Base-by-base conservation (phyloP, 30 jellyfish, hydroid and myxozoan genomes). In the Rhopilema esculentum region DNA sequence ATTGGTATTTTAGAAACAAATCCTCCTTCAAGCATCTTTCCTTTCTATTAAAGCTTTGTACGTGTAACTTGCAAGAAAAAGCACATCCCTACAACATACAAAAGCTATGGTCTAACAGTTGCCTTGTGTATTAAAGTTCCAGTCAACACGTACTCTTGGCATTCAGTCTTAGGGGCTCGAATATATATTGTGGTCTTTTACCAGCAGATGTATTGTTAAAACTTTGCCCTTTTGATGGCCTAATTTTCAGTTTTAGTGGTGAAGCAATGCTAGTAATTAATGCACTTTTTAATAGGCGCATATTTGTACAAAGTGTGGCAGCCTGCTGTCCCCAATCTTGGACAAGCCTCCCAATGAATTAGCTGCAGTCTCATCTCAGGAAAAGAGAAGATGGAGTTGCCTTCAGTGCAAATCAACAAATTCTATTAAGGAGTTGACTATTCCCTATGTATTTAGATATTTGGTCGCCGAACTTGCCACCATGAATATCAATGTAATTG, bases 391-490 rank as follows among this genome's bases (percentile, higher is more conserved):
- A 69, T 96, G 97, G 97, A 40, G 83, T 19, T 96, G 99, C 73
- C 90, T 67, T 27, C 84, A 88, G 27, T 96, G 99, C 80, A 94
- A 88, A 22, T 32, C 90, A 22, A 69, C 91, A 16, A 75, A 77
- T 23, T 40, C 88, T 66, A 91, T 96, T 12, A 72, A 77, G 72
- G 92, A 88, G 69, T 50, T 96, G 30, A 80, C 91, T 1, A 87
- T 96, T 6, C 99, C 99, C 1, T 91, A 96, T 62, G 99, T 96
- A 16, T 96, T 91, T 64, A 83, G 97, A 80, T 96, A 96, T 79
- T 94, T 96, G 22, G 87, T 96, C 16, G 98, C 98, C 4, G 99
- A 96, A 69, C 96, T 96, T 17, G 95, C 98, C 7, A 96, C 99
- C 32, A 96, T 96, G 99, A 96, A 96, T 72, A 96, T 96, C 68